These are phyloP conservation scores for Agrochola lota DNA, from an alignment of 2,888 invertebrate genomes.

Conservation along the genomic window DNA sequence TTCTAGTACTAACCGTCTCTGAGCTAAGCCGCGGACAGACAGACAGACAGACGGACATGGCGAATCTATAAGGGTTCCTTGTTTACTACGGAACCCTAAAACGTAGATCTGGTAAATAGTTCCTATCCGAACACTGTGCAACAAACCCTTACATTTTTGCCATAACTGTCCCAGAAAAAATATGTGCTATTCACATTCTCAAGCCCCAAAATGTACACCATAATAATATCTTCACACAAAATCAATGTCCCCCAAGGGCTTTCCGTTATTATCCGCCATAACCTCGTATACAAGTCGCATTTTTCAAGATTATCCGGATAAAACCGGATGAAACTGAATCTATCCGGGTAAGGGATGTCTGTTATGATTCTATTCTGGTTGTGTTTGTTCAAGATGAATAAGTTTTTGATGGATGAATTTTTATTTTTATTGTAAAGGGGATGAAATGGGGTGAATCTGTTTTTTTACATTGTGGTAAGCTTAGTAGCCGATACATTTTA, in stretches of 20 bases:
- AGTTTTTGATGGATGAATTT: conserved; percentile 34
- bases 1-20: too few species aligned
- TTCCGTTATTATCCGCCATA: conserved; percentile 36
- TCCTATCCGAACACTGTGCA: background rate
- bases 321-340: conserved; percentile 55
- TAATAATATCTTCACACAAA: conserved; percentile 44
- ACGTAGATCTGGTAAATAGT: background rate
- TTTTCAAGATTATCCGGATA: conserved; percentile 66
- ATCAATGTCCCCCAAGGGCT: conserved; percentile 60
- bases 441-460: conserved; percentile 3
- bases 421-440: conserved; percentile 5
- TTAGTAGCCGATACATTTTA: background rate
- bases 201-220: conserved; percentile 37
- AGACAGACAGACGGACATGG: too few species aligned
- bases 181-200: conserved; percentile 8
- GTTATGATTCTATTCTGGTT: conserved; percentile 54
- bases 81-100: too few species aligned
- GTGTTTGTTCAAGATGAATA: conserved; percentile 42
- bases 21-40: too few species aligned
- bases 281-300: conserved; percentile 51
- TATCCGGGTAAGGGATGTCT: conserved; percentile 43
- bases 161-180: background rate
- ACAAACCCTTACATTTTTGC: background rate
- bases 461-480: background rate
- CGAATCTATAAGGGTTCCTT: too few species aligned